Conservation (phyloP, 2,888 invertebrate species). For the Synanthedon andrenaeformis region DNA sequence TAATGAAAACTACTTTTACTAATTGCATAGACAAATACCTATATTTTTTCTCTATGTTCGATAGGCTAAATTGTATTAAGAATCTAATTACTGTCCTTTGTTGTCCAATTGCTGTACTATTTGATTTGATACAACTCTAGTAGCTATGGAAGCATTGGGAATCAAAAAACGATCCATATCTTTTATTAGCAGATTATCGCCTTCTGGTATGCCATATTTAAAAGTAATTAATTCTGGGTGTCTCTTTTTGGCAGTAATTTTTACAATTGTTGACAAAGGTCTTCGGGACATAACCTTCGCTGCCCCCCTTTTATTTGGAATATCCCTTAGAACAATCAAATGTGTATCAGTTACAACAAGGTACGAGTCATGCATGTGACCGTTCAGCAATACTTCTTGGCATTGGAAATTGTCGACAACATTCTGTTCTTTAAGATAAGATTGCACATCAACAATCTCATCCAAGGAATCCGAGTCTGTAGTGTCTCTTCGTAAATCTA, state of each 20-base stretch:
- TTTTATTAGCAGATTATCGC: constrained; percentile 81
- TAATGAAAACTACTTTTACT: too few species aligned
- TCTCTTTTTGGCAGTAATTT: constrained; percentile 96
- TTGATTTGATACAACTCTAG: constrained; percentile 89
- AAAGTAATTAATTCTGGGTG: constrained; percentile 97
- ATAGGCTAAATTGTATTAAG: background rate
- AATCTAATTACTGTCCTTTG: background rate
- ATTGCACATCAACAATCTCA: constrained; percentile 83
- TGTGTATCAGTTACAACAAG: constrained; percentile 88
- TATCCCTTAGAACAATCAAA: constrained; percentile 85
- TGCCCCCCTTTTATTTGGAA: constrained; percentile 80
- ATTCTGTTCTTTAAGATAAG: constrained; percentile 86
- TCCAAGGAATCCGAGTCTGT: constrained; percentile 74
- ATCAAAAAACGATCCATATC: constrained; percentile 95
- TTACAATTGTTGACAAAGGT: constrained; percentile 91
- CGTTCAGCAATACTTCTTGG: constrained; percentile 91
- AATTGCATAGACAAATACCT: too few species aligned
- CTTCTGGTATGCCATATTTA: constrained; percentile 90
- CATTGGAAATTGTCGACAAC: constrained; percentile 90
- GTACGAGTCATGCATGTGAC: constrained; percentile 89
- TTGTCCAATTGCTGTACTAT: constrained; percentile 65
- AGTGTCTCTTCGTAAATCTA: constrained; percentile 42
- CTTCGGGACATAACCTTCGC: constrained; percentile 90
- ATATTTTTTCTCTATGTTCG: too few species aligned
- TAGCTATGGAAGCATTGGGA: constrained; percentile 91